Evolutionary conservation across 2,797 vertebrate species (phyloP), one percentile per base, ranked within the genome.

Genomic region (Calcarius lapponicus): DNA sequence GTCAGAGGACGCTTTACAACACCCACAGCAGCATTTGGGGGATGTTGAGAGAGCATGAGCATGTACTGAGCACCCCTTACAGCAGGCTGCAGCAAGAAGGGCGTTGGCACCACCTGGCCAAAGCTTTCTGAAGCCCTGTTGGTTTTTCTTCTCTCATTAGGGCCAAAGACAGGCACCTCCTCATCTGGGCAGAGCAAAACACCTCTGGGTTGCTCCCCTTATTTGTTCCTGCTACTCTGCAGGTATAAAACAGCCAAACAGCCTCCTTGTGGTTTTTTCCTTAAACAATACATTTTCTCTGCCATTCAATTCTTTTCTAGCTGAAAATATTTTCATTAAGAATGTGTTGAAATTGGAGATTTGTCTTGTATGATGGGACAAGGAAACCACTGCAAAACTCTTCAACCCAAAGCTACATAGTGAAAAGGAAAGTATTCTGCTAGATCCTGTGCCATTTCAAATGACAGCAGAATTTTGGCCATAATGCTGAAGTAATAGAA

Each of bases 41-140:
- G 20, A 22, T 80, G 65, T 20, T 5, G 4, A 47, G 4, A 36
- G 64, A 45, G 13, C 6, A 1, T 14, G 38, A 11, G 2, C 17
- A 9, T 0, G 0, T 28, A 13, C 29, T 6, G 6, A 62, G 29
- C 2, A 4, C 1, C 48, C 16, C 1, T 1, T 0, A 4, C 13
- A 40, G 60, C 76, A 79, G 25, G 9, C 48, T 38, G 21, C 47
- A 67, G 43, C n/a, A 58, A 66, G 36, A 58, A 62, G 8, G 31
- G 10, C 2, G 0, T 34, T 80, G 36, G 10, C 34, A 45, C 4
- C 20, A 45, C 13, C 13, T 22, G 53, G 32, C 38, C 29, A 92
- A 48, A 71, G 6, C 25, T 47, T 80, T 76, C 36, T 76, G 38
- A 47, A 75, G 15, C 8, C 0, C 0, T 29, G 2, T 17, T 66